Percentiles rank a stretch among this genome's conserved stretches.
Conservation (phyloP, 2,888 invertebrate species). For the Cosmopolites sordidus region DNA sequence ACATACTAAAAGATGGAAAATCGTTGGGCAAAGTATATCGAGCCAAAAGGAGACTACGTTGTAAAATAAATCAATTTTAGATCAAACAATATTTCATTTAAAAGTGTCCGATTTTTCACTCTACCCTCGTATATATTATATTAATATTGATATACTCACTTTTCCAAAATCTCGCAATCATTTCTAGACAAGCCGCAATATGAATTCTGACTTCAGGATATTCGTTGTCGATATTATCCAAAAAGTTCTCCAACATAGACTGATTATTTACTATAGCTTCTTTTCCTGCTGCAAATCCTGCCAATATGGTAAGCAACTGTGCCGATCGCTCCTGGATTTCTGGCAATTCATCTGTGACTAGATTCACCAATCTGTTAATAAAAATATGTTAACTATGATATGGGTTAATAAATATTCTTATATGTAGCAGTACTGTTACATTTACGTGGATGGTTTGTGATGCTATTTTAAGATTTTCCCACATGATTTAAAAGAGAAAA, state of each 20-base stretch:
- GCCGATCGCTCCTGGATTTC: conserved; percentile 46
- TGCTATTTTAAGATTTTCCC: too few relatives aligned
- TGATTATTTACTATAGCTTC: conserved; percentile 44
- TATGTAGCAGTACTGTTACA: too few relatives aligned
- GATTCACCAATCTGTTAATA: conserved; percentile 40
- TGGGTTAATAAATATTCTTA: too few relatives aligned
- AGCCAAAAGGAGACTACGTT: too few relatives aligned
- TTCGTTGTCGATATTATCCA: conserved; percentile 41
- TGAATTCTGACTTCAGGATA: conserved; percentile 42
- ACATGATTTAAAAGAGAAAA: too few relatives aligned
- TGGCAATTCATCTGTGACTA: conserved; percentile 35
- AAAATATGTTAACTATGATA: too few relatives aligned
- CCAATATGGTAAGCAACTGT: conserved; percentile 43
- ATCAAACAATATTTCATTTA: too few relatives aligned
- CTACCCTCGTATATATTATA: background rate
- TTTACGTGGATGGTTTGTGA: too few relatives aligned
- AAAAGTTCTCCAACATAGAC: conserved; percentile 41
- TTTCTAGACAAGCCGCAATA: conserved; percentile 44
- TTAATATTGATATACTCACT: conserved; percentile 29
- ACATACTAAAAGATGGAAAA: too few relatives aligned
- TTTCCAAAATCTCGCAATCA: conserved; percentile 43
- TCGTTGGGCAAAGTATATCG: too few relatives aligned
- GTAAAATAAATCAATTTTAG: too few relatives aligned
- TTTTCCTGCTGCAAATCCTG: conserved; percentile 44
- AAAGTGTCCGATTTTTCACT: too few relatives aligned